Evolutionary conservation across 2,113 vertebrate genomes (phyloP).

Genomic region (Silurus glanis): DNA sequence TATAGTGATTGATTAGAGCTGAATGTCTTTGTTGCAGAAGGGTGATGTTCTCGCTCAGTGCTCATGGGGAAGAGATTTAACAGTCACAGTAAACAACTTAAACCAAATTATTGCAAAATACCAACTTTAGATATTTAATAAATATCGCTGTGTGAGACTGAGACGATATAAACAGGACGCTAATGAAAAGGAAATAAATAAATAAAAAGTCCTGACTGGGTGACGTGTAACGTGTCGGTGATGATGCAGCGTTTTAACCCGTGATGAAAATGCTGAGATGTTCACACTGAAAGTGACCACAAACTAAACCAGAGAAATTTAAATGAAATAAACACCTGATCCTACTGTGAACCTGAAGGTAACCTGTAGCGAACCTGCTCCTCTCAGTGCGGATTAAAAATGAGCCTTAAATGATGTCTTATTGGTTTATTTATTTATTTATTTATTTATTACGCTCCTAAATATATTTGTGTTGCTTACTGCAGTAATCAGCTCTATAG

Average conservation of each 20-base stretch:
- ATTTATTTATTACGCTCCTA: neutral
- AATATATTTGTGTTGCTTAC: neutral
- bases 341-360: constrained; percentile 60
- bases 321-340: constrained; percentile 52
- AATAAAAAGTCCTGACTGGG: constrained; percentile 26
- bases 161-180: constrained; percentile 46
- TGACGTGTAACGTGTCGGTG: constrained; percentile 30
- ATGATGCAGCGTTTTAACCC: constrained; percentile 44
- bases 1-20: constrained; percentile 51
- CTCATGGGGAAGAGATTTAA: constrained; percentile 54
- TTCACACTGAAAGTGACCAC: constrained; percentile 17
- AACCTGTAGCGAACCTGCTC: constrained; percentile 3
- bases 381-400: constrained; percentile 8
- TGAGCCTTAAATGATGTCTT: constrained; percentile 24
- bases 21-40: constrained; percentile 45
- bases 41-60: constrained; percentile 60
- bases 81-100: constrained; percentile 71
- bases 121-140: constrained; percentile 62
- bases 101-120: constrained; percentile 56
- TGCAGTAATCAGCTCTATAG: neutral
- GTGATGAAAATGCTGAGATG: constrained; percentile 18
- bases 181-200: constrained; percentile 35
- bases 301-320: constrained; percentile 25
- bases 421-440: neutral
- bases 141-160: constrained; percentile 58